Base-by-base conservation (phyloP, 2,797 vertebrate species). In the Gymnoscopelus braueri region DNA sequence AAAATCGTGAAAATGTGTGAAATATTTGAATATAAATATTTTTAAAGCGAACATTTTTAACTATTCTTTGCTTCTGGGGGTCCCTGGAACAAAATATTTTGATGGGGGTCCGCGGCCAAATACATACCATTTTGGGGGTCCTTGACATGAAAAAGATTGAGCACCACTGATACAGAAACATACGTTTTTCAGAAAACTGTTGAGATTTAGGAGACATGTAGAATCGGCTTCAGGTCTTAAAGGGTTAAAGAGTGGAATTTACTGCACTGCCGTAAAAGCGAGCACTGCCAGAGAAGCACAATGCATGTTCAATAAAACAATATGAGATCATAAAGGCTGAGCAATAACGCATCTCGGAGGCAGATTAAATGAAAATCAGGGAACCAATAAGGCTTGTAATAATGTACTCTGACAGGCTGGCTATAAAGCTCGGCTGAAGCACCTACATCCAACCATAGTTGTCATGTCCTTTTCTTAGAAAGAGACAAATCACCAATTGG, bases 311-410 rank as follows among this genome's bases (percentile, higher is more conserved):
- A 92, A 92, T 94, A 94, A 94, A 94, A 94, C 90, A 92, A 93
- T 93, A 95, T 93, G 90, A 93, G 92, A 92, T 91, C 92, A 93
- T 94, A 94, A 94, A 93, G 78, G 85, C 74, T 89, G 89, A 82
- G 90, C 90, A 92, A 91, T 91, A 93, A 91, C 90, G 93, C 91
- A 89, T 93, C 88, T 86, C 80, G 26, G 85, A 89, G 87, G 87
- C 84, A 92, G 90, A 93, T 94, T 94, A 92, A 92, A 94, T 92
- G 91, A 92, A 94, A 94, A 94, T 94, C 93, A 94, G 87, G 90
- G 84, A 93, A 90, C 91, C 92, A 94, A 92, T 94, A 93, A 93
- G 91, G 83, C 90, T 90, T 94, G 90, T 92, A 93, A 93, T 94
- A 93, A 92, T 92, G 85, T 80, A 88, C 80, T 86, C 80, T 87